Evolutionary conservation across 1,140 invertebrate genomes (phyloP).

Genomic region (Neotoxoptera formosana): DNA sequence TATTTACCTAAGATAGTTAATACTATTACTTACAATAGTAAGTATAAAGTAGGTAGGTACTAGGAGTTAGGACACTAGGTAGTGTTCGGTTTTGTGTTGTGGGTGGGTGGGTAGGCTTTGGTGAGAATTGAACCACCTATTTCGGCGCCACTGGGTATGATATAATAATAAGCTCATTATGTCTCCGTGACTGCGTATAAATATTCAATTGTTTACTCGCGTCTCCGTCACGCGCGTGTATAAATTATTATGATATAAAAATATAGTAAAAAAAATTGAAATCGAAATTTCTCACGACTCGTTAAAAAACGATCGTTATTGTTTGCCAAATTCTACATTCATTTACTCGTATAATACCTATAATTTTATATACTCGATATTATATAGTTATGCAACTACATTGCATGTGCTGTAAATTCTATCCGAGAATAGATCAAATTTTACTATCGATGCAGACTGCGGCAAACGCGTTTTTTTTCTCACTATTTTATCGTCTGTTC

Average conservation of each 20-base stretch:
- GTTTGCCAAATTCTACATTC: neutral
- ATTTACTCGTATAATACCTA: neutral
- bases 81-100: no score
- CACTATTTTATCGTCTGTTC: no score
- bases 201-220: neutral
- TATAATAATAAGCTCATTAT: neutral
- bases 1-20: no score
- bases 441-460: no score
- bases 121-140: no score
- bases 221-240: neutral
- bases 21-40: no score
- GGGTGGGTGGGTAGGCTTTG: no score
- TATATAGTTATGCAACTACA: neutral
- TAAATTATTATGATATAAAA: neutral
- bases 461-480: no score
- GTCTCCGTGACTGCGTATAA: neutral
- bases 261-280: neutral
- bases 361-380: neutral
- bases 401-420: neutral
- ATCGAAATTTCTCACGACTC: neutral
- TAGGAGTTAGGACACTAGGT: no score
- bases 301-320: neutral
- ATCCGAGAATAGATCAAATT: no score
- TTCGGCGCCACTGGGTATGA: no score
- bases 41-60: no score